A percentile compares a stretch with the other conserved stretches of the same genome.
phyloP scores from a whole-genome alignment of 2,797 vertebrate genomes.

The Heteromormyrus szaboi region DNA sequence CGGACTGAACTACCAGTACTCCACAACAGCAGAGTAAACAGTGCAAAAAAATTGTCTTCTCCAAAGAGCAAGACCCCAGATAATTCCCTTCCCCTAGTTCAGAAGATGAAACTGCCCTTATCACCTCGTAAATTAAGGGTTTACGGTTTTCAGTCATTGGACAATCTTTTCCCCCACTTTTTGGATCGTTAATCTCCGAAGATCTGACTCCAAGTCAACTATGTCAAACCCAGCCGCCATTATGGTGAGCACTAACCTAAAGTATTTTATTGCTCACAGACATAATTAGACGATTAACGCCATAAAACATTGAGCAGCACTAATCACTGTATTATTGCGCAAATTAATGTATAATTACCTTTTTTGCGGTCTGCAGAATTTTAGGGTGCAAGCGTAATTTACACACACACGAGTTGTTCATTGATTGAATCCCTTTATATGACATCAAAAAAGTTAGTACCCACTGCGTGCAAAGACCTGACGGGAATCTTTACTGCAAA shows the following conservation, averaged over 20 bases:
- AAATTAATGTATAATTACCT: background rate
- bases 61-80: slow-evolving; percentile 16
- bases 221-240: background rate
- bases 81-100: slow-evolving; percentile 20
- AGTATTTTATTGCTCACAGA: background rate
- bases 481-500: background rate
- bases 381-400: background rate
- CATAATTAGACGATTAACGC: background rate
- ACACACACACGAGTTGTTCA: background rate
- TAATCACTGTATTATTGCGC: background rate
- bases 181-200: slow-evolving; percentile 1
- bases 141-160: slow-evolving; percentile 10
- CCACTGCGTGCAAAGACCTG: background rate
- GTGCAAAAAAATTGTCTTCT: background rate
- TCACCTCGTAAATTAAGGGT: background rate
- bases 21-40: background rate
- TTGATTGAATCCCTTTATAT: background rate
- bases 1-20: slow-evolving; percentile 15
- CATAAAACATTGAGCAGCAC: background rate
- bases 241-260: background rate
- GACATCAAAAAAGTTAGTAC: background rate
- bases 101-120: background rate
- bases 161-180: background rate
- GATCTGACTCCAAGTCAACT: background rate
- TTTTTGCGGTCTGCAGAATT: background rate